phyloP scores from a whole-genome alignment of 2,113 vertebrate species.

The Centrocercus urophasianus region DNA sequence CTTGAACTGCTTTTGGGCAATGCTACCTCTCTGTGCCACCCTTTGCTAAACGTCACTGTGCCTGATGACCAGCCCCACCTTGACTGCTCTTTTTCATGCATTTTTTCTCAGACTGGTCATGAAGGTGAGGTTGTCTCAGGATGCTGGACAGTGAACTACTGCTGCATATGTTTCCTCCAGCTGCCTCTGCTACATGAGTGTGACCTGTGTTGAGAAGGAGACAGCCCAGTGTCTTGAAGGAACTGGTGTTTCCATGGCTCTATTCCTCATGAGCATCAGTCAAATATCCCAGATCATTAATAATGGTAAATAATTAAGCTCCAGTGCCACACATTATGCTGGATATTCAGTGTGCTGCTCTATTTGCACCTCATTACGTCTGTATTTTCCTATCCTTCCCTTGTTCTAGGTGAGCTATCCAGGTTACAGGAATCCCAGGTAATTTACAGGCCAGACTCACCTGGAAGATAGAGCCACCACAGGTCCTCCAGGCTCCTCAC shows the following conservation, averaged over 20 bases:
- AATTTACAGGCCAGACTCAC: background rate
- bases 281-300: background rate
- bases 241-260: accelerated
- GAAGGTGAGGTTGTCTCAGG: background rate
- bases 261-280: background rate
- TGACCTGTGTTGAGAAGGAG: background rate
- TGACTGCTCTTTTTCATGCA: background rate
- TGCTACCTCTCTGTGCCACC: background rate
- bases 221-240: background rate
- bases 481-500: background rate
- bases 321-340: background rate
- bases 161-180: background rate
- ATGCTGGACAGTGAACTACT: accelerated
- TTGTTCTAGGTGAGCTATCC: background rate
- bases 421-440: background rate
- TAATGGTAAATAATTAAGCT: background rate
- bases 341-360: background rate
- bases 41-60: background rate
- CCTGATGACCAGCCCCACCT: background rate
- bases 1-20: background rate
- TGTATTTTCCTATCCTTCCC: background rate
- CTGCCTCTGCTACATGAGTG: background rate
- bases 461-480: accelerated
- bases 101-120: background rate
- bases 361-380: background rate